These are phyloP conservation scores for Chunga burmeisteri DNA, from an alignment of 2,113 vertebrate species.

Conservation along the genomic window DNA sequence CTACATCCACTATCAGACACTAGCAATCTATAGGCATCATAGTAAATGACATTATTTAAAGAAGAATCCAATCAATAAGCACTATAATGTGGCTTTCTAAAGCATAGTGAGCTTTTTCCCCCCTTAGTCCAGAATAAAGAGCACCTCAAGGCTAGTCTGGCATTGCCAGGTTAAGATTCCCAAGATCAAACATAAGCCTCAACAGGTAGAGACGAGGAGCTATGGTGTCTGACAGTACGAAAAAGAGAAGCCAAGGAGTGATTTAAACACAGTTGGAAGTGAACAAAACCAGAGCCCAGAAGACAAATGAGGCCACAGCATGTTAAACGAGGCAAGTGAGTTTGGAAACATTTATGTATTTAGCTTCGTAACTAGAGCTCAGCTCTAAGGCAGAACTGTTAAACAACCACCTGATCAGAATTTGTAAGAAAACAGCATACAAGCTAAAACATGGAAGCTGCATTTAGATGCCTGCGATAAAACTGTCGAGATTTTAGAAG, in stretches of 20 bases:
- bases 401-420: conserved; percentile 18
- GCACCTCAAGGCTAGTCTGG: neutral
- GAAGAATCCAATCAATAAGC: neutral
- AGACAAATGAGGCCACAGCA: conserved; percentile 7
- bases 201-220: neutral
- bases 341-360: conserved; percentile 28
- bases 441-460: neutral
- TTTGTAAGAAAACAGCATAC: neutral
- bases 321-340: conserved; percentile 37
- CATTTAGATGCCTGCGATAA: neutral
- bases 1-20: neutral
- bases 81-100: neutral
- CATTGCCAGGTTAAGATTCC: neutral
- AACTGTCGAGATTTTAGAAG: conserved; percentile 6
- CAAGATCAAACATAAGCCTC: neutral
- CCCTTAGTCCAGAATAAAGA: neutral
- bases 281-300: conserved; percentile 13
- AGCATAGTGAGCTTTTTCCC: neutral
- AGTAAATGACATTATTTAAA: neutral
- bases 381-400: conserved; percentile 18
- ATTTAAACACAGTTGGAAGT: neutral
- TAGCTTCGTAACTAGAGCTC: conserved; percentile 5
- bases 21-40: neutral
- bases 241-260: neutral
- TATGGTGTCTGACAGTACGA: neutral